Conservation (phyloP, 1,140 invertebrate genomes). For the Anoplolepis gracilipes region DNA sequence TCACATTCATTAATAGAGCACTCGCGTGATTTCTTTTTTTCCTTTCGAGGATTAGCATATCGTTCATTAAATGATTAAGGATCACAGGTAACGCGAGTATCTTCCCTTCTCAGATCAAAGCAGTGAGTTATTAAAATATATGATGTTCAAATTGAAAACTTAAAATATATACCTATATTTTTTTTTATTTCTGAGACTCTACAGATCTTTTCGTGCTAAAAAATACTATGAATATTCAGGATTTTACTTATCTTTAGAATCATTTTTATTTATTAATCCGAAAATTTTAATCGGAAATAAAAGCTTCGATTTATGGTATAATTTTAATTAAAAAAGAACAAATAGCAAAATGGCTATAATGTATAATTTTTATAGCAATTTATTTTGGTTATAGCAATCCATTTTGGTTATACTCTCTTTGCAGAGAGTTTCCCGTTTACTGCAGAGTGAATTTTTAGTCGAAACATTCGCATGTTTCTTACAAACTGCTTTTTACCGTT, state of each 20-base stretch:
- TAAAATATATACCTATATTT: too few relatives aligned
- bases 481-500: background rate
- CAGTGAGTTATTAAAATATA: background rate
- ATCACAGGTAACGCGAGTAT: background rate
- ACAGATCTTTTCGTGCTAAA: background rate
- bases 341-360: background rate
- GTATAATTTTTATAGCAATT: background rate
- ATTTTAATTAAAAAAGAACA: background rate
- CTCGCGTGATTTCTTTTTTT: conserved; percentile 45
- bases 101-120: background rate
- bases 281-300: background rate
- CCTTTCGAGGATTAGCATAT: conserved; percentile 35
- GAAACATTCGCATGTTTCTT: conserved; percentile 3
- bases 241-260: too few relatives aligned
- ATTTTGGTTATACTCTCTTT: background rate
- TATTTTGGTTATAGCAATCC: background rate
- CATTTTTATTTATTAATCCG: too few relatives aligned
- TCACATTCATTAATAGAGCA: conserved; percentile 47
- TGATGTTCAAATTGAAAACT: background rate
- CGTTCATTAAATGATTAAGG: conserved; percentile 44
- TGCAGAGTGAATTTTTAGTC: background rate
- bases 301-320: too few relatives aligned
- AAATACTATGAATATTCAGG: background rate
- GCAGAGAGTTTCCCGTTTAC: background rate
- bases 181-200: background rate